phyloP scores from a whole-genome alignment of 2,797 vertebrate genomes.

The Acanthurus tractus region DNA sequence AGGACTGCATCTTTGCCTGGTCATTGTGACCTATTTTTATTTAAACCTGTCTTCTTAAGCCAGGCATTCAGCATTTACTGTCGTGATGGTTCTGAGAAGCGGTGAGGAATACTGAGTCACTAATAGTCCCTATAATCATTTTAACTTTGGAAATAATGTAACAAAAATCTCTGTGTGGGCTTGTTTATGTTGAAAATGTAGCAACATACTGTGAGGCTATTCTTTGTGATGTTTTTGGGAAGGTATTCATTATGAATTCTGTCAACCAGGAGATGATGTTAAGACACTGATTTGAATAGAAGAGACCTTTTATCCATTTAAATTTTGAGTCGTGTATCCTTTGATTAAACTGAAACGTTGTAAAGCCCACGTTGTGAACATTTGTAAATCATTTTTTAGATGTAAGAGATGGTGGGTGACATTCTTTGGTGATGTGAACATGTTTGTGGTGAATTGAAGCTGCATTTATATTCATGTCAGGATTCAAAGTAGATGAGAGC shows the following conservation, averaged over 20 bases:
- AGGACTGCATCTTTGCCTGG: neutral
- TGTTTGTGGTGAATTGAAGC: neutral
- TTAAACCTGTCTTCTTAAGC: slow-evolving; percentile 5
- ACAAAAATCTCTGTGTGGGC: neutral
- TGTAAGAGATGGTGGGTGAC: slow-evolving; percentile 5
- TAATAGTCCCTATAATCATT: neutral
- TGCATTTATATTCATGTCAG: slow-evolving; percentile 56
- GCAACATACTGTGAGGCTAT: neutral
- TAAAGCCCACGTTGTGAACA: slow-evolving; percentile 13
- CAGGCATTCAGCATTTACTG: neutral
- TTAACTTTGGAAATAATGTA: neutral
- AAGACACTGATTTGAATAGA: neutral
- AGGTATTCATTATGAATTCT: neutral
- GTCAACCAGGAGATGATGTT: neutral
- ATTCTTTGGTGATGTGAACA: slow-evolving; percentile 14
- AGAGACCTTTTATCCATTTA: slow-evolving; percentile 5
- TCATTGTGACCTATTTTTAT: slow-evolving; percentile 11
- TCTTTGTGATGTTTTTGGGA: neutral
- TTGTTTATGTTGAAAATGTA: neutral
- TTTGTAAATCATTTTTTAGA: slow-evolving; percentile 22
- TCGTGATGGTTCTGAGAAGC: neutral
- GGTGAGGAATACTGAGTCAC: neutral
- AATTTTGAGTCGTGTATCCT: neutral
- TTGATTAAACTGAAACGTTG: slow-evolving; percentile 18
- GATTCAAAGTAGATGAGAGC: slow-evolving; percentile 41